Base-by-base conservation (phyloP, 2,888 invertebrate species). In the Nomada goodeniana region DNA sequence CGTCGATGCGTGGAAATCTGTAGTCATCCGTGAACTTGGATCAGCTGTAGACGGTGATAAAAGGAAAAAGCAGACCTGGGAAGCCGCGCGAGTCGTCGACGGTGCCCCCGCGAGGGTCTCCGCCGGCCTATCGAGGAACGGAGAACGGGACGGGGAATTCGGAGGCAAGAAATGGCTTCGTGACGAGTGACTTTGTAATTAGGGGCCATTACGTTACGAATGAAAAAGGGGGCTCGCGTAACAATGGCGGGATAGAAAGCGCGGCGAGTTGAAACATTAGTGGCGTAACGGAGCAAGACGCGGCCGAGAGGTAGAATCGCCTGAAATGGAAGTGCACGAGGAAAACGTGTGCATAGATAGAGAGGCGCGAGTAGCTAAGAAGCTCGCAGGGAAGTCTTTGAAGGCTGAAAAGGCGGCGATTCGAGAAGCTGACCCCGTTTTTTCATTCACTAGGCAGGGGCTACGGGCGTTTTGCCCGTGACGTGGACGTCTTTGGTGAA, bases 11-110 rank as follows among this genome's bases (percentile, higher is more conserved):
- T 76, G 80, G 82, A 70, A 72, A 53, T 65, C 79, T 78, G 80
- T 83, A 86, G 84, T 88, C 80, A 82, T 76, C 81, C 86, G 52
- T 84, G 80, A 86, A 78, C 82, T 68, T 61, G 79, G 72, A 71
- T 76, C 80, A 72, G 65, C 79, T 74, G 76, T 75, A 67, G 36
- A 36, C 1, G 26, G 26, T 0, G 86, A 36, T 7, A 7, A 7
- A 36, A 7, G 1, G 5, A 36, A 81, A 79, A 84, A 84, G 13
- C 64, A 68, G 26, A 5, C 44, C n/a, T 50, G 72, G 67, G 72
- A 80, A 78, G 11, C 42, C 13, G 23, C 13, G 36, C 15, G 5
- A 10, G 15, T 20, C 29, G 18, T 47, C 53, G 50, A 61, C 7
- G 26, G 44, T 18, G 18, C 20, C 44, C 44, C 20, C 9, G 61